A percentile compares a stretch with the other conserved stretches of the same genome.
These are phyloP conservation scores for Petroica traversi DNA, from an alignment of 2,113 vertebrate genomes.

Conservation along the genomic window DNA sequence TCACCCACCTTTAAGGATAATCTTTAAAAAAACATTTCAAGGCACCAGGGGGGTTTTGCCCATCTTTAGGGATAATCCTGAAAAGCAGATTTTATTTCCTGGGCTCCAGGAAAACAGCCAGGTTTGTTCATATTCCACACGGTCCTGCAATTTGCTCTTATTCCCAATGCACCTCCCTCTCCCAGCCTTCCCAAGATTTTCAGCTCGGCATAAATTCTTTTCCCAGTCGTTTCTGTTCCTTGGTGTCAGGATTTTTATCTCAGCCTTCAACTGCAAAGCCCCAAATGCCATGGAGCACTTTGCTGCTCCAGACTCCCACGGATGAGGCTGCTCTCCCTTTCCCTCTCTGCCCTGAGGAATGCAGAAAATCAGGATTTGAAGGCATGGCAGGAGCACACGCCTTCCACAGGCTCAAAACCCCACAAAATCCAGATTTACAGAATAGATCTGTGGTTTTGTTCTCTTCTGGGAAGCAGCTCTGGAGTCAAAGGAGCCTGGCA, in stretches of 20 bases:
- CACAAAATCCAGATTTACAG: neutral
- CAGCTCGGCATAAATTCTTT: neutral
- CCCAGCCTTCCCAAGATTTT: neutral
- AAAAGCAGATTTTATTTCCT: neutral
- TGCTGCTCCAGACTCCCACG: accelerated
- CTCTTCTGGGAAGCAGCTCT: neutral
- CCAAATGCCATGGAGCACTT: accelerated
- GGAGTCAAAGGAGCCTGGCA: neutral
- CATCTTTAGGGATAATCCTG: neutral
- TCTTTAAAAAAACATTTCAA: neutral
- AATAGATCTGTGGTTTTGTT: neutral
- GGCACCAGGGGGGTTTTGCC: neutral
- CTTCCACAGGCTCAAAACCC: neutral
- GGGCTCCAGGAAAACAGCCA: neutral
- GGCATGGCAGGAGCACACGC: neutral
- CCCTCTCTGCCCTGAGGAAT: neutral
- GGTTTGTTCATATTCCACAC: neutral
- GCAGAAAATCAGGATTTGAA: neutral
- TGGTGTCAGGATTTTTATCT: neutral
- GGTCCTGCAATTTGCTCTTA: neutral
- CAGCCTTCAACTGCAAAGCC: neutral
- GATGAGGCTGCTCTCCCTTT: neutral
- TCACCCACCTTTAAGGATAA: neutral
- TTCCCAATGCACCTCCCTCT: neutral
- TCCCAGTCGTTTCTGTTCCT: neutral